Conservation (phyloP, 53 echinoderm and acorn worm species). For the Henricia sp. region DNA sequence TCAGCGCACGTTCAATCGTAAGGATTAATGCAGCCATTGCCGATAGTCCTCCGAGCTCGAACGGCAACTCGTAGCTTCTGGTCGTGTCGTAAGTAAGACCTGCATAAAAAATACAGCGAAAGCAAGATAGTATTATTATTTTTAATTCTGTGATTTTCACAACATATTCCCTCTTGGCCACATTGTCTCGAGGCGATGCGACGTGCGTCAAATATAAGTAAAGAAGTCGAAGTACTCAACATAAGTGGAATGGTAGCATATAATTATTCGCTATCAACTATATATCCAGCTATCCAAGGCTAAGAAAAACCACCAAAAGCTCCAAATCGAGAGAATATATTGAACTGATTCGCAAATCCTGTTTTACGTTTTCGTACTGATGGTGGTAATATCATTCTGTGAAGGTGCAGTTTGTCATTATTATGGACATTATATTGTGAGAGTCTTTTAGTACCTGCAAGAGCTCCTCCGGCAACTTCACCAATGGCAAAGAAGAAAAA, state of each 20-base stretch:
- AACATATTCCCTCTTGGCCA: too few species aligned
- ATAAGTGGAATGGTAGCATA: too few species aligned
- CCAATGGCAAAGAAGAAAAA: constrained; percentile 43
- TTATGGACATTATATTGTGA: neutral
- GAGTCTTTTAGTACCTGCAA: constrained; percentile 26
- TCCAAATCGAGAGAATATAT: too few species aligned
- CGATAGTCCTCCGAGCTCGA: neutral
- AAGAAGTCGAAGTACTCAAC: too few species aligned
- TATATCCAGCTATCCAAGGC: too few species aligned
- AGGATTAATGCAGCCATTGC: neutral
- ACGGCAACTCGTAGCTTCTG: neutral
- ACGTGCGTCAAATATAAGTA: too few species aligned
- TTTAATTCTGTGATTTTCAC: neutral
- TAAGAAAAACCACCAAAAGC: too few species aligned
- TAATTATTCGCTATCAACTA: too few species aligned
- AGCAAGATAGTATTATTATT: neutral
- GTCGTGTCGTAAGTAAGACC: neutral
- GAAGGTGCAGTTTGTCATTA: neutral
- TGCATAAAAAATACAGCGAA: neutral
- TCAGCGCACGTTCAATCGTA: neutral
- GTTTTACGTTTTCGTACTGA: too few species aligned
- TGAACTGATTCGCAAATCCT: too few species aligned
- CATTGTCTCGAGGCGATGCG: too few species aligned
- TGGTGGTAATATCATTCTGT: too few species aligned
- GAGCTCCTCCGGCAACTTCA: constrained; percentile 50